Evolutionary conservation across 2,888 invertebrate species (phyloP).

Genomic region (Mechanitis messenoides): DNA sequence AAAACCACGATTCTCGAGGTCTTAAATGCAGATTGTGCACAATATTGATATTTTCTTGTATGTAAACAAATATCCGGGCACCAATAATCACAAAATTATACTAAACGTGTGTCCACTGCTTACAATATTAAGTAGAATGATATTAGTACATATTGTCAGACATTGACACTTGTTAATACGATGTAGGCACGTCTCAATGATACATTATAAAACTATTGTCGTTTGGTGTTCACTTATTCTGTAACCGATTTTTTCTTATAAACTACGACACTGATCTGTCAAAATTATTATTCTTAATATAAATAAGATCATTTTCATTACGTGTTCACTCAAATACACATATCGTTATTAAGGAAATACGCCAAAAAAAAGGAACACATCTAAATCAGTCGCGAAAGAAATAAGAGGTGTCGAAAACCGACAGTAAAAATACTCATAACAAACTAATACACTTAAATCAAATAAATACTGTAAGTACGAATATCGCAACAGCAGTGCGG

Average conservation of each 20-base stretch:
- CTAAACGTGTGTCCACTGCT: background rate
- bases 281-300: background rate
- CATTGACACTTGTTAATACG: background rate
- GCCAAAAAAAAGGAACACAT: constrained; percentile 14
- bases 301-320: background rate
- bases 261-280: background rate
- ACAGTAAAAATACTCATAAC: constrained; percentile 41
- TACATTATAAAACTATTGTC: constrained; percentile 2
- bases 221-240: background rate
- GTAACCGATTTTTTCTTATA: background rate
- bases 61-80: background rate
- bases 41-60: background rate
- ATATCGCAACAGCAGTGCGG: constrained; percentile 34
- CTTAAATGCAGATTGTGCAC: too few species aligned
- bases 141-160: constrained; percentile 5
- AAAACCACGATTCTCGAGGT: too few species aligned
- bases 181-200: background rate
- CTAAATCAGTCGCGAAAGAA: constrained; percentile 27
- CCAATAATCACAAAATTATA: background rate
- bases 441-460: constrained; percentile 57
- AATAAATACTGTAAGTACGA: constrained; percentile 75
- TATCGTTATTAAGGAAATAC: constrained; percentile 8
- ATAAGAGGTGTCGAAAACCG: constrained; percentile 21
- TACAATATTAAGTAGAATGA: background rate
- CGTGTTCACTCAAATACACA: constrained; percentile 1